Conservation (phyloP, 2,113 vertebrate genomes). For the Pandion haliaetus region DNA sequence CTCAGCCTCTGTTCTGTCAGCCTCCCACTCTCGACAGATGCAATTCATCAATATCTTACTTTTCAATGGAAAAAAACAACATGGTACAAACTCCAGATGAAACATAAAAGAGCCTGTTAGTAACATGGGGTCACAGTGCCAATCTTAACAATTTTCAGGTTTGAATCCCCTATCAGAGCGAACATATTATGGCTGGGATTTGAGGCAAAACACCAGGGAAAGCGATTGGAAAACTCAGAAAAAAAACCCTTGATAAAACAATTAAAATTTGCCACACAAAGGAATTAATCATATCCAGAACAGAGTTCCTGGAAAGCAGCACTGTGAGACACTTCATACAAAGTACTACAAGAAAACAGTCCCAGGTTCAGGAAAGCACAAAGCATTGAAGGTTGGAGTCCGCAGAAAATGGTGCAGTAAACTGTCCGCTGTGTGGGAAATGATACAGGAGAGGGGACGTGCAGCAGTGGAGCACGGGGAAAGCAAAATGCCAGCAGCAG, state of each 20-base stretch:
- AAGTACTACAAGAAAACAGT: neutral
- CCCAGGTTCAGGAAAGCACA: neutral
- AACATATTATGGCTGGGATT: slow-evolving; percentile 26
- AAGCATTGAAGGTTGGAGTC: neutral
- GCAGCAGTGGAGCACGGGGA: accelerated
- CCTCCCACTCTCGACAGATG: neutral
- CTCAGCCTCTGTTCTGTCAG: too few relatives aligned
- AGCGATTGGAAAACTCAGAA: neutral
- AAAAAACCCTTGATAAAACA: slow-evolving; percentile 11
- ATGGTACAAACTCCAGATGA: neutral
- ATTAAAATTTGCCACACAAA: neutral
- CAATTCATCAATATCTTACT: neutral
- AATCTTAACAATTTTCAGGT: neutral
- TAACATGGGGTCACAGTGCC: neutral
- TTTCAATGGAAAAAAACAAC: neutral
- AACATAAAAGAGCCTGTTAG: neutral
- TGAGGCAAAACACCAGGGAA: slow-evolving; percentile 22
- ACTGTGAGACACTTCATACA: neutral
- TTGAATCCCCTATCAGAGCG: neutral
- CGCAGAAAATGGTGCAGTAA: neutral
- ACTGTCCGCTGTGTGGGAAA: neutral
- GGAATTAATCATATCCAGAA: neutral
- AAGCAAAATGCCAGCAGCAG: neutral
- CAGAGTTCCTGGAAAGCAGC: slow-evolving; percentile 34
- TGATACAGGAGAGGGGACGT: neutral